Evolutionary conservation across 1,140 invertebrate species (phyloP).

Genomic region (Fopius arisanus): DNA sequence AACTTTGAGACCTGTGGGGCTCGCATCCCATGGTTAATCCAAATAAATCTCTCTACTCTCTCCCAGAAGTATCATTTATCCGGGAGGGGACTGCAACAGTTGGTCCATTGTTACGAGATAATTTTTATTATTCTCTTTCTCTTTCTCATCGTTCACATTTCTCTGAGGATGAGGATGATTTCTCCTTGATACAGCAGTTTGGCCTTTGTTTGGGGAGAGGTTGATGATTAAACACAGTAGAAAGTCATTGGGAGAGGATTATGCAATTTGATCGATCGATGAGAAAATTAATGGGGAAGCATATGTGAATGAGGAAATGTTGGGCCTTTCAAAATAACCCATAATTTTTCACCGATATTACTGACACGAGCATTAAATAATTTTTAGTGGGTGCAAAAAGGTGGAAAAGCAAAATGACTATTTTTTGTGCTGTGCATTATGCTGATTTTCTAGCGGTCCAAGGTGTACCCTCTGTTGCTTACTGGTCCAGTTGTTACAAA

Average conservation of each 20-base stretch:
- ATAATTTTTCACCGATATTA: not conserved
- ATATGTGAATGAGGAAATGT: not conserved
- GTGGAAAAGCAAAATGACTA: not conserved
- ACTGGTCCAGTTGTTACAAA: constrained; percentile 19
- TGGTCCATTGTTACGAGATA: not conserved
- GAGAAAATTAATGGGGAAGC: not conserved
- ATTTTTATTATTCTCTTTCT: not conserved
- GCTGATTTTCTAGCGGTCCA: constrained; percentile 16
- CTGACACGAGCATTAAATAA: not conserved
- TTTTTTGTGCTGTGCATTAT: not conserved
- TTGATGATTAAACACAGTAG: too few relatives aligned
- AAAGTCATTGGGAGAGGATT: not conserved
- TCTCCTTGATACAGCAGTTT: not conserved
- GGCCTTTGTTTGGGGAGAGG: too few relatives aligned
- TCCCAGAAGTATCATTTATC: not conserved
- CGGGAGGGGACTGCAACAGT: not conserved
- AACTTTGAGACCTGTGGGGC: not conserved
- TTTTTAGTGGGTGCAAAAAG: not conserved
- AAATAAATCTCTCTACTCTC: constrained; percentile 2
- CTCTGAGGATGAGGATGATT: not conserved
- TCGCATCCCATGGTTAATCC: not conserved
- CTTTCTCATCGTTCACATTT: not conserved
- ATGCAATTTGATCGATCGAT: not conserved
- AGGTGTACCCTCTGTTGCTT: constrained; percentile 3
- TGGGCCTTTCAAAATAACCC: not conserved